Evolutionary conservation across 2,797 vertebrate genomes (phyloP), one percentile per base, ranked within the genome.

Genomic region (Oreortyx pictus): DNA sequence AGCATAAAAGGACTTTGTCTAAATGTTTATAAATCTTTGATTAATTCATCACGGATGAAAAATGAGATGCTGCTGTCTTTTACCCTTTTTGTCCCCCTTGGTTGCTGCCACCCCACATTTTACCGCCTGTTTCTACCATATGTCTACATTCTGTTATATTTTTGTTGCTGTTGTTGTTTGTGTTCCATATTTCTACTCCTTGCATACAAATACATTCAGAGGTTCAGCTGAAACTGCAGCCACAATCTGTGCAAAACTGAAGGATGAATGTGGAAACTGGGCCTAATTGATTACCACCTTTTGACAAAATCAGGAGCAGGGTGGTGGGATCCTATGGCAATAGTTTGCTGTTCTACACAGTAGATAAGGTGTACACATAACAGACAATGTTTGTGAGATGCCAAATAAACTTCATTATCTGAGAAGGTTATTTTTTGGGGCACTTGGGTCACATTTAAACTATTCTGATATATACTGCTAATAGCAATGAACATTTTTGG

Each of bases 1-100:
- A 86, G 86, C 88, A 91, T 67, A 68, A 91, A 92, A 86, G 92
- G 72, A 79, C 52, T 27, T 88, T 89, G 74, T 82, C 91, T 93
- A 88, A 93, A 83, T 44, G 74, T 91, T 93, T 86, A 74, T 81
- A 93, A 88, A 84, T 64, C 52, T 90, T 61, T 83, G 60, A 88
- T 91, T 74, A 91, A 88, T 73, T 82, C 62, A 83, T 94, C 64
- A 29, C 37, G 49, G 60, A 76, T 57, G 35, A 49, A 90, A 89
- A 67, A 44, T 7, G 64, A 77, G 72, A 59, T 54, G n/a, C 11
- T 73, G 46, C 56, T 70, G 18, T 43, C 59, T 72, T 47, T 88
- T 64, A 8, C 70, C 31, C 33, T 83, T 47, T 72, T 46, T 71
- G 59, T 27, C 33, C 59, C 44, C 46, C 39, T 75, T 2, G 1